Base-by-base conservation (phyloP, 2,888 invertebrate species). In the Strigamia maritima region DNA sequence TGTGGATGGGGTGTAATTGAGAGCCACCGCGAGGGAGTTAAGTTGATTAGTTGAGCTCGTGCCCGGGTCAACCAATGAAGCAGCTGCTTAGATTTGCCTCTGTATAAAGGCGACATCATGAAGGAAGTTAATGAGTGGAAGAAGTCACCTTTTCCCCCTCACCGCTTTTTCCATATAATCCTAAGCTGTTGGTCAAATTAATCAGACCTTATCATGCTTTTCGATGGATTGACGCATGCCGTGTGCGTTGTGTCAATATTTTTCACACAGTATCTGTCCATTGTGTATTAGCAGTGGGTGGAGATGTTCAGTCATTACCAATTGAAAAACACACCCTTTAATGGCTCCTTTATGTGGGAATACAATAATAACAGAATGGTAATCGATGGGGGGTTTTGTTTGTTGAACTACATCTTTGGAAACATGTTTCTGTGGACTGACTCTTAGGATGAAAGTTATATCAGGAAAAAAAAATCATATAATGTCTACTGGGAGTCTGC, bases 81-180 rank as follows among this genome's bases (percentile, higher is more conserved):
- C 60, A 65, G 60, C 60, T 65, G 60, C 60, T 65, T 65, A 65
- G 60, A 65, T 65, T 65, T 65, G 3, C 22, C 19, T 7, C 60
- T 24, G 60, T 65, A 65, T 65, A 65, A 65, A 65, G 60, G 60
- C 60, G 60, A 65, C 60, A 65, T 22, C 60, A 65, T 24, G 60
- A 65, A 65, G 60, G 60, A 65, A 65, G 60, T 65, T 65, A 65
- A 65, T 65, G 60, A 65, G 60, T 65, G 60, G 60, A 65, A 65
- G 60, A 65, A 65, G 60, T 22, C 24, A 65, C 60, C 24, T 24
- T 65, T 65, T 65, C 24, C 60, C 24, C 60, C 24, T 65, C 22
- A 24, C 12, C 24, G 24, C 24, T 22, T 65, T 24, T 65, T 65
- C 22, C 60, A n/a, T 24, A 16, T 24, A 65, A 65, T 65, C 60